Base-by-base conservation (phyloP, 1,140 invertebrate species). In the Copidosoma floridanum region DNA sequence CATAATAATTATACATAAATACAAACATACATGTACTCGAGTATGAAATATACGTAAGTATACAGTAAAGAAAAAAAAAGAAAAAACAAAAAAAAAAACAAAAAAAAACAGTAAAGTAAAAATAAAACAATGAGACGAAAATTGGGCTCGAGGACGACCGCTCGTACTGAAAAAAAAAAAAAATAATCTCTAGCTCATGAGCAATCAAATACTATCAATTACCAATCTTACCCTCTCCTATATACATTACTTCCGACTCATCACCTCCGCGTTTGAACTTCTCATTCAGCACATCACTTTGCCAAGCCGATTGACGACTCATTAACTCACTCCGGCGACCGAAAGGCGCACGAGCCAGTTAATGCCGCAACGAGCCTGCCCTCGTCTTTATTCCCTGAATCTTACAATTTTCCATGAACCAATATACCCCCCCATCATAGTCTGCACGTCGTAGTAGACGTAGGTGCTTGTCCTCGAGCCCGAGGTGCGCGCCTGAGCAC, bases 121-220 rank as follows among this genome's bases (percentile, higher is more conserved):
- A n/a, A 61, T 50, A 20, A 64, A 64, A 69, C 53, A 43, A 66
- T 59, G 60, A 70, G 60, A n/a, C 53, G 63, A 78, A 76, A 76
- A 78, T 80, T 78, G 75, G 79, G 74, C 79, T 80, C 75, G 73
- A 79, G 79, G 79, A 81, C 70, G 77, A 81, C 68, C 73, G 68
- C 62, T 67, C 29, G 60, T 57, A 59, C 40, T n/a, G n/a, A n/a
- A n/a, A n/a, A n/a, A n/a, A n/a, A n/a, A n/a, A n/a, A n/a, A n/a
- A n/a, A n/a, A n/a, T n/a, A n/a, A n/a, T n/a, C n/a, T n/a, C n/a
- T n/a, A n/a, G n/a, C n/a, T n/a, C n/a, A n/a, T n/a, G n/a, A n/a
- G n/a, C n/a, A n/a, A n/a, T n/a, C n/a, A n/a, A n/a, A n/a, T n/a
- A n/a, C n/a, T n/a, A n/a, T n/a, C n/a, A n/a, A n/a, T n/a, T n/a